Conservation (phyloP, 2,888 invertebrate genomes). For the Podabrus alpinus region DNA sequence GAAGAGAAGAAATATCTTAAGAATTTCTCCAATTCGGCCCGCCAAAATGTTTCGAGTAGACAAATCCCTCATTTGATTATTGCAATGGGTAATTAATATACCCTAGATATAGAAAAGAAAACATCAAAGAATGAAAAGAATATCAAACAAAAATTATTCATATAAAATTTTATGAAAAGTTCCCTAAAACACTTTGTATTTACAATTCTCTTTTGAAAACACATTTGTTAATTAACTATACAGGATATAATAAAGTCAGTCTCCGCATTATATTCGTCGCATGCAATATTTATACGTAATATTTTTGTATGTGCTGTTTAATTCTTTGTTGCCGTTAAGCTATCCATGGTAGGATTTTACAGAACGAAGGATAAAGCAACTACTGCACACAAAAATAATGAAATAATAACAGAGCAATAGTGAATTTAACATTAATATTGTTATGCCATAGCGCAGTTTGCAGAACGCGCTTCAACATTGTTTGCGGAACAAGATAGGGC, state of each 20-base stretch:
- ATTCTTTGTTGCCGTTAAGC: neutral
- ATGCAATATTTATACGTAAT: neutral
- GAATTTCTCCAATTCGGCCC: neutral
- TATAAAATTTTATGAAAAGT: neutral
- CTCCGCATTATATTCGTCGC: slow-evolving; percentile 1
- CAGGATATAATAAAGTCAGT: neutral
- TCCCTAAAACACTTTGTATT: neutral
- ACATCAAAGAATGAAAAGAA: neutral
- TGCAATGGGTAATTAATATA: neutral
- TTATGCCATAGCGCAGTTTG: slow-evolving; percentile 12
- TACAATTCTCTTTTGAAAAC: neutral
- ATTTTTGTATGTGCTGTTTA: neutral
- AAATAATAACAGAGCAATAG: slow-evolving; percentile 18
- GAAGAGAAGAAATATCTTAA: no score
- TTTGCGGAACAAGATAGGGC: slow-evolving; percentile 18
- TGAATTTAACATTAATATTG: slow-evolving; percentile 13
- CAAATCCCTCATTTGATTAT: neutral
- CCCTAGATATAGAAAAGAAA: neutral
- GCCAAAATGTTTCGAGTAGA: neutral
- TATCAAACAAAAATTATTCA: neutral
- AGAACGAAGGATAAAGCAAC: neutral
- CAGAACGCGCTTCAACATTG: slow-evolving; percentile 20
- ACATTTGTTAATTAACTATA: neutral
- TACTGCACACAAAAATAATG: slow-evolving; percentile 15
- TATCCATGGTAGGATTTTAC: neutral